phyloP scores from a whole-genome alignment of 2,888 invertebrate species.

The Dysmachus trigonus region DNA sequence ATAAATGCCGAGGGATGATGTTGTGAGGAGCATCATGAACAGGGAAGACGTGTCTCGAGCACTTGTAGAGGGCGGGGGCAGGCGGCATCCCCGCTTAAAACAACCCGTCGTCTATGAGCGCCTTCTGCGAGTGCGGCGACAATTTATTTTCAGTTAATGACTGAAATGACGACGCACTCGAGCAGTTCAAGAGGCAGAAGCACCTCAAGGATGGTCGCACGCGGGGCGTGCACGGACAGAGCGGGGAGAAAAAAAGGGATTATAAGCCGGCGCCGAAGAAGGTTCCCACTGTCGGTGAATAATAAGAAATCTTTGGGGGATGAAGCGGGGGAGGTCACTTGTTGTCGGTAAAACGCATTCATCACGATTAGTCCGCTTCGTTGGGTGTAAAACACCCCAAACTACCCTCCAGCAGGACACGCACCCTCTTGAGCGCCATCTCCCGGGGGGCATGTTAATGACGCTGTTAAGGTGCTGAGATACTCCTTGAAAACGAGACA shows the following conservation, averaged over 20 bases:
- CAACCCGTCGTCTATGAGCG: background rate
- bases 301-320: background rate
- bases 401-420: background rate
- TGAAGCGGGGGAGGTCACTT: background rate
- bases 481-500: background rate
- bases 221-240: background rate
- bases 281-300: background rate
- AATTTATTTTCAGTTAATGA: constrained; percentile 35
- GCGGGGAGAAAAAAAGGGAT: background rate
- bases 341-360: constrained; percentile 30
- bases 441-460: background rate
- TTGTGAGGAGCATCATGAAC: background rate
- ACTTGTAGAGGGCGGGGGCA: background rate
- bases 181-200: background rate
- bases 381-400: background rate
- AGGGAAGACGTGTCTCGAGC: background rate
- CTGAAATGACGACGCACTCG: constrained; percentile 35
- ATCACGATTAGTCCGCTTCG: constrained; percentile 24
- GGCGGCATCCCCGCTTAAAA: background rate
- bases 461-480: background rate
- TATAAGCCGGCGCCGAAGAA: background rate
- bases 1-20: background rate
- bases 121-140: background rate
- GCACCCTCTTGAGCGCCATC: background rate
- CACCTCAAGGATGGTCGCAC: background rate